Base-by-base conservation (phyloP, 2,113 vertebrate genomes). In the Hystrix cristata region DNA sequence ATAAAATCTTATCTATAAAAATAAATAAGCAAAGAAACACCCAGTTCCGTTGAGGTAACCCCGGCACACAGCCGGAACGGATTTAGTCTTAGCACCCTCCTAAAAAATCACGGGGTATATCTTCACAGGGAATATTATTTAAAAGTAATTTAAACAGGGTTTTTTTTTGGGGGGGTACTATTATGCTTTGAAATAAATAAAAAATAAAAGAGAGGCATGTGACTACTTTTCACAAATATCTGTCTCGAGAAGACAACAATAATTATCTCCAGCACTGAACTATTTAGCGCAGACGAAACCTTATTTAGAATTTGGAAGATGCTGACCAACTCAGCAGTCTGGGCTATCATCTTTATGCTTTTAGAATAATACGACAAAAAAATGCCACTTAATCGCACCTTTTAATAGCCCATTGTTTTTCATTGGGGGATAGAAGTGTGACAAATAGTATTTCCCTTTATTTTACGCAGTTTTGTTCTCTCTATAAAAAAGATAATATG, bases 381-480 rank as follows among this genome's bases (percentile, higher is more conserved):
- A 97, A 96, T 94, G 95, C 91, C 96, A 93, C 97, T 98, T 98
- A 98, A 98, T 97, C 87, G 81, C 72, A 96, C 14, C 78, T 98
- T 98, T 98, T 98, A 98, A 98, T 98, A 98, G 95, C 14, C 64
- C 78, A 97, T 98, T 97, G 92, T 96, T 96, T 98, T 98, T 97
- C 96, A 69, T 38, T 8, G 60, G 90, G 91, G 92, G 96, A 96
- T 94, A 69, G 86, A 97, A 83, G 82, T 80, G 38, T 19, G 90
- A 96, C 85, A 80, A 93, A 97, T 74, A 83, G 46, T 72, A 72
- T 94, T 97, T 98, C 95, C 0, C 60, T 98, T 98, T 98, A 96
- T 98, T 98, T 98, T 96, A 92, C 83, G 98, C 92, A 85, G 69
- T 98, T 98, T 96, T 97, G 62, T 98, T 98, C 96, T 97, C 93